Evolutionary conservation across 2,797 vertebrate species (phyloP).

Genomic region (Jordanella pulchra): DNA sequence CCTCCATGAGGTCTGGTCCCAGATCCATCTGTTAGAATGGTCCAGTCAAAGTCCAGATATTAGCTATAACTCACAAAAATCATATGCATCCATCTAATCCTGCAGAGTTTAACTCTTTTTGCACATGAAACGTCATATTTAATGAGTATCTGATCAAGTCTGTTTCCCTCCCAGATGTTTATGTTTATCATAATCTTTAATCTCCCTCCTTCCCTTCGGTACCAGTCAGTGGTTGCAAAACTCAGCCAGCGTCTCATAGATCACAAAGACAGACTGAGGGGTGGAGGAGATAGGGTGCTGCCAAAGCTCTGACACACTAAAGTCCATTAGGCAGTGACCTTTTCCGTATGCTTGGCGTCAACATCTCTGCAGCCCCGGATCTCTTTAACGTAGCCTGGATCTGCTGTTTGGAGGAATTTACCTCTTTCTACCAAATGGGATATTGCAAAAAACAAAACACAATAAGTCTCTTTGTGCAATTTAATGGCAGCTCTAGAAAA

Average conservation of each 20-base stretch:
- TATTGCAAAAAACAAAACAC: no score
- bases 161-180: neutral
- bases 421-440: no score
- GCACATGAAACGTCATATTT: conserved; percentile 14
- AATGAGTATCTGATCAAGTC: neutral
- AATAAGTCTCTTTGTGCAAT: neutral
- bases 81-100: neutral
- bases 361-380: conserved; percentile 18
- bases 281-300: conserved; percentile 16
- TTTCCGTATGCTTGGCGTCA: conserved; percentile 41
- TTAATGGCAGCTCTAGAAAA: neutral
- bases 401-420: conserved; percentile 25
- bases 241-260: neutral
- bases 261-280: conserved; percentile 10
- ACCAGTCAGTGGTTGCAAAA: conserved; percentile 7
- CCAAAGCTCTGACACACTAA: conserved; percentile 29
- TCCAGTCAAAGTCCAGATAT: no score
- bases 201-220: neutral
- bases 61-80: neutral
- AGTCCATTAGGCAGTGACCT: conserved; percentile 36
- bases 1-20: no score
- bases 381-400: conserved; percentile 28
- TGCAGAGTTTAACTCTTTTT: neutral
- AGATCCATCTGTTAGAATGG: no score
- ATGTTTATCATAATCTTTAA: neutral